Percentiles rank a stretch among this genome's conserved stretches.
Conservation (phyloP, 1,140 invertebrate genomes). For the Caerostris darwini region DNA sequence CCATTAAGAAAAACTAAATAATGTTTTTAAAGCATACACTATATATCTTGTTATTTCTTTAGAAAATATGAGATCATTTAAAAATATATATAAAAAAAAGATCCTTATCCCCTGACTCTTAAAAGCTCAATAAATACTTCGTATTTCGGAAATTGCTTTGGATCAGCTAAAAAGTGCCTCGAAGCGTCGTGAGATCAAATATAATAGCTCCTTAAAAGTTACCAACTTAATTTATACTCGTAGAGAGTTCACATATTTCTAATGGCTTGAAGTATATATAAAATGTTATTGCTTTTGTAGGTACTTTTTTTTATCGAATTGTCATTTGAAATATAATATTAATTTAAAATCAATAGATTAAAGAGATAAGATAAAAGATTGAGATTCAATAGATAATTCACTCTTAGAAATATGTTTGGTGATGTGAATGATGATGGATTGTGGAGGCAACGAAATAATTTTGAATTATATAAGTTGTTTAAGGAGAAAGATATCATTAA, state of each 20-base stretch:
- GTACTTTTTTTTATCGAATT: neutral
- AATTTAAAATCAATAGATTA: neutral
- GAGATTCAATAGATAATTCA: too few relatives aligned
- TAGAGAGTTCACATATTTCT: neutral
- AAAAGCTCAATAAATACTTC: neutral
- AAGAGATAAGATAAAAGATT: too few relatives aligned
- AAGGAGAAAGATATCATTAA: too few relatives aligned
- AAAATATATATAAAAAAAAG: too few relatives aligned
- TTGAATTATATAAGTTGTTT: too few relatives aligned
- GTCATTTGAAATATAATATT: neutral
- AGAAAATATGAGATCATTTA: too few relatives aligned
- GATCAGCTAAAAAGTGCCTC: neutral
- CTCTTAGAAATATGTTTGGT: too few relatives aligned
- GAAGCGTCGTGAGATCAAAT: neutral
- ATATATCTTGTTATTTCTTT: too few relatives aligned
- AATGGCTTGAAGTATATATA: neutral
- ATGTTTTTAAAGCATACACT: too few relatives aligned
- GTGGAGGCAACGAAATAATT: too few relatives aligned
- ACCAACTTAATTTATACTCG: neutral
- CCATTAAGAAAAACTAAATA: too few relatives aligned
- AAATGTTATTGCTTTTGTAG: neutral
- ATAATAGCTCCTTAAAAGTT: constrained; percentile 9
- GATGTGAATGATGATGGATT: too few relatives aligned
- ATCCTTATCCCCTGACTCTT: neutral
- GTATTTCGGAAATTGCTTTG: neutral